Base-by-base conservation (phyloP, 1,140 invertebrate species). In the Temnothorax nylanderi region DNA sequence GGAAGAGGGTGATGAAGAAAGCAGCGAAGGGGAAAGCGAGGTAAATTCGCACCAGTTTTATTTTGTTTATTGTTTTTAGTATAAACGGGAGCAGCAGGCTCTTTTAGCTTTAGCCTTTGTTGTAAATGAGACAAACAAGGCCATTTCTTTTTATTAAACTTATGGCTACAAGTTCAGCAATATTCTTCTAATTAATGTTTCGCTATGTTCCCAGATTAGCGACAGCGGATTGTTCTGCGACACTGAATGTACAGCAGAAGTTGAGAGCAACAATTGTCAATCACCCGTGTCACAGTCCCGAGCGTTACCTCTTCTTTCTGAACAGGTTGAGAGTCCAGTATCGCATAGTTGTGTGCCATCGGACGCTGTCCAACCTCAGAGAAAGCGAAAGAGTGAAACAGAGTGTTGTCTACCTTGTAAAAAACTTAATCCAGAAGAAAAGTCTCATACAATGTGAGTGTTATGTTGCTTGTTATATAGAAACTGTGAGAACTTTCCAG, bases 331-430 rank as follows among this genome's bases (percentile, higher is more conserved):
- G 64, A 94, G 93, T 90, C 93, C 94, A 85, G 88, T 92, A 74
- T 88, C 92, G 72, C 93, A 94, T 87, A 94, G 91, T 13, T 94
- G 92, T 60, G 93, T 94, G 87, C 93, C 94, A 81, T 87, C 93
- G 74, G 93, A 94, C 64, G 88, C 93, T 60, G 91, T 94, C 49
- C 93, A 94, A 78, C 91, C 93, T 32, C 91, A 94, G 80, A 94
- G 94, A 64, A 95, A 95, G 88, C 93, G 95, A 69, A 95, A 95
- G 89, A 94, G 93, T 78, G 94, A 94, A 84, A 92, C 93, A 67
- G 94, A 95, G 58, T 91, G 91, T 21, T 95, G 86, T 89, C 92
- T 94, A 90, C 95, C 95, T 18, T 95, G 95, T 92, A 95, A 95
- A 91, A 95, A 95, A 37, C 90, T 92, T 80, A 94, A 89, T 82